phyloP scores from a whole-genome alignment of 2,888 invertebrate species.

The Spicauda simplicius region DNA sequence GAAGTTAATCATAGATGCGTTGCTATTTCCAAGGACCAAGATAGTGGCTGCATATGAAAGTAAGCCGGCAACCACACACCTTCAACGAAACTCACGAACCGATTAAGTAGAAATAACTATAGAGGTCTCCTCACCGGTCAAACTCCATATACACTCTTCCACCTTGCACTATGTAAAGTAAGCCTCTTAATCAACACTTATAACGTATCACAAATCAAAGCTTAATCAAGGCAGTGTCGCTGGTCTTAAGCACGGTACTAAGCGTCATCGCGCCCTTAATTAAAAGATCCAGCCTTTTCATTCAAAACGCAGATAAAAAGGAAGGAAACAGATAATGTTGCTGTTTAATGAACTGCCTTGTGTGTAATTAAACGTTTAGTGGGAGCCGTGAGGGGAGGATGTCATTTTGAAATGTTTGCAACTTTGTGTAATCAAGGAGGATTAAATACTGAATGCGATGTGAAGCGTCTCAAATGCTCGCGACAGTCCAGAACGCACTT shows the following conservation, averaged over 20 bases:
- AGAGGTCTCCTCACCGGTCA: no score
- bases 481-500: background rate
- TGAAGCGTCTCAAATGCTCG: background rate
- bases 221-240: background rate
- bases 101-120: no score
- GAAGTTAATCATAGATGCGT: no score
- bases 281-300: constrained; percentile 34
- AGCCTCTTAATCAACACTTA: no score
- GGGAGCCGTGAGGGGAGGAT: constrained; percentile 8
- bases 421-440: constrained; percentile 15
- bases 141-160: no score
- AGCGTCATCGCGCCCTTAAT: constrained; percentile 33
- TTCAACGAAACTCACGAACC: no score
- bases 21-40: no score
- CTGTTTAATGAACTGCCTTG: constrained; percentile 36
- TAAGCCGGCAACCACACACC: no score
- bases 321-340: constrained; percentile 29
- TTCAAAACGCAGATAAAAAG: constrained; percentile 35
- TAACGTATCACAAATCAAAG: background rate
- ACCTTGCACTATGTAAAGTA: no score
- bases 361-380: constrained; percentile 31
- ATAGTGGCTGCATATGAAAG: no score
- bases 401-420: constrained; percentile 18
- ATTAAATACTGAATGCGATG: constrained; percentile 10
- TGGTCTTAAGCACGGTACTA: constrained; percentile 4